Base-by-base conservation (phyloP, 2,888 invertebrate genomes). In the Nycteola revayana region DNA sequence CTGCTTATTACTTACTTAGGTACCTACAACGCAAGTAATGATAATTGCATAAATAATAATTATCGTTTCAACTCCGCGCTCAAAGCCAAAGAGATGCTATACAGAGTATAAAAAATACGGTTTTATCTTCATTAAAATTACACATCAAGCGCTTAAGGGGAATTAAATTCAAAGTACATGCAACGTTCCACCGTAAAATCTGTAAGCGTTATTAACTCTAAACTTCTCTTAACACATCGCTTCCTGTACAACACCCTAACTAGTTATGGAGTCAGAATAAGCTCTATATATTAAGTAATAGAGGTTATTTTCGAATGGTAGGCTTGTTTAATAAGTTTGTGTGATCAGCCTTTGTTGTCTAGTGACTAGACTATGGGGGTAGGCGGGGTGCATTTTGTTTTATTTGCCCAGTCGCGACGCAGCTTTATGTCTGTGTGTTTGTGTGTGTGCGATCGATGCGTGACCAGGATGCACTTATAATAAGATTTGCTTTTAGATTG, bases 341-440 rank as follows among this genome's bases (percentile, higher is more conserved):
- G 42, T 48, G 60, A 48, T 60, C 67, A 73, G 74, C 75, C 86
- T 86, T 86, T 86, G 86, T 86, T 85, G 86, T 86, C 86, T 86
- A 75, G 73, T 54, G 75, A 72, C 79, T 77, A 81, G 83, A 80
- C 83, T 65, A 63, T 53, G 60, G 69, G 69, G 68, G 53, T 56
- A 58, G 58, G 71, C 72, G 73, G 77, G 69, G 36, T 71, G 69
- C 74, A 69, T 79, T 83, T 84, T 82, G 81, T 81, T 85, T 83
- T 84, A 82, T 85, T 85, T 83, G 78, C 60, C 49, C 62, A 54
- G 68, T 66, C 71, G 58, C 63, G 65, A 56, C 63, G 61, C 41
- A 41, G 38, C 36, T 31, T 42, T 54, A 29, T 21, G 21, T 42
- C 30, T 23, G 42, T 48, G 61, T 61, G 57, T 36, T 28, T 62